phyloP scores from a whole-genome alignment of 2,888 invertebrate genomes.

The Gari tellinella region DNA sequence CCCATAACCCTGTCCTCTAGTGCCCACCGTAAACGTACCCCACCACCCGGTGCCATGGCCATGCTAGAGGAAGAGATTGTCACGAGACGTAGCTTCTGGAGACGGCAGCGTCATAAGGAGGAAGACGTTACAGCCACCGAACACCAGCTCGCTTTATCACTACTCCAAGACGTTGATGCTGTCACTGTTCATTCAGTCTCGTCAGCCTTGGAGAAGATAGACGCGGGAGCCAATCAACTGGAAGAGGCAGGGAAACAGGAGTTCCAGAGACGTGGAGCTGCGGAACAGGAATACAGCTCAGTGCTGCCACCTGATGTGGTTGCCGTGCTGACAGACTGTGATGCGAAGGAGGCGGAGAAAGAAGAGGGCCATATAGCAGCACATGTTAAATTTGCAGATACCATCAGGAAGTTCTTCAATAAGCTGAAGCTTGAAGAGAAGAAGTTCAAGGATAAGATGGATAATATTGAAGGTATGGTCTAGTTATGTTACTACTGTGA shows the following conservation, averaged over 20 bases:
- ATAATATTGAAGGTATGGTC: slow-evolving; percentile 72
- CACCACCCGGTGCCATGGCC: slow-evolving; percentile 80
- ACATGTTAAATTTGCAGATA: slow-evolving; percentile 77
- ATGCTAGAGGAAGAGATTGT: slow-evolving; percentile 81
- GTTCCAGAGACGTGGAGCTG: slow-evolving; percentile 78
- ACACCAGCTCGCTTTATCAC: slow-evolving; percentile 68
- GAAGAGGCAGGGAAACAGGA: slow-evolving; percentile 77
- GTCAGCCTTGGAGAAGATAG: slow-evolving; percentile 67
- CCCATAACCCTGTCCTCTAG: slow-evolving; percentile 80
- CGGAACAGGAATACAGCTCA: slow-evolving; percentile 75
- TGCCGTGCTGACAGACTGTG: slow-evolving; percentile 77
- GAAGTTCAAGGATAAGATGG: slow-evolving; percentile 74
- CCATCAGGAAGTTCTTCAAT: slow-evolving; percentile 76
- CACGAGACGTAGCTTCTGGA: slow-evolving; percentile 79
- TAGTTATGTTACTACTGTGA: no score
- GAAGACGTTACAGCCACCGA: slow-evolving; percentile 74
- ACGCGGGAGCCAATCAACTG: slow-evolving; percentile 68
- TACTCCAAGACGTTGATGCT: slow-evolving; percentile 74
- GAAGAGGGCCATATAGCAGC: slow-evolving; percentile 74
- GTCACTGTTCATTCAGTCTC: slow-evolving; percentile 67
- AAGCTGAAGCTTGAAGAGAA: slow-evolving; percentile 80
- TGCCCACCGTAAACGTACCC: slow-evolving; percentile 75
- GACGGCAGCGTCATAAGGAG: slow-evolving; percentile 79
- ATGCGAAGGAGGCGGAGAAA: slow-evolving; percentile 70
- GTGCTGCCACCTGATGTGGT: slow-evolving; percentile 79